Percentiles rank a stretch among this genome's conserved stretches.
Evolutionary conservation across 2,888 invertebrate species (phyloP).

Genomic region (Nemoura dubitans): DNA sequence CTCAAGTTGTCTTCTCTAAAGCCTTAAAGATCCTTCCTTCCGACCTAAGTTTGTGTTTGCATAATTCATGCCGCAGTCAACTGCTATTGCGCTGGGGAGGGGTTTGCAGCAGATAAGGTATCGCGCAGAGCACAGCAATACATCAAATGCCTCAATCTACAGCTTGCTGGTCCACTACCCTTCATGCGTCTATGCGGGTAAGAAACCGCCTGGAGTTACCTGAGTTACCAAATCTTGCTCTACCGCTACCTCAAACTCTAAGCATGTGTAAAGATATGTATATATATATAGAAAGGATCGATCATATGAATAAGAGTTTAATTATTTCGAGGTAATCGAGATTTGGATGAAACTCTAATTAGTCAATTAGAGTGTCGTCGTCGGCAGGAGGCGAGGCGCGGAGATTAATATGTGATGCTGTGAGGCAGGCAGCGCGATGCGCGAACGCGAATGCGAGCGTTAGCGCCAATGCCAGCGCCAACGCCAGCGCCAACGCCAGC

Average conservation of each 20-base stretch:
- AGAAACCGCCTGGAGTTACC: not conserved
- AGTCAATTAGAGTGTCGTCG: conserved; percentile 4
- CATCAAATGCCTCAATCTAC: conserved; percentile 16
- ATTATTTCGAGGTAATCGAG: conserved; percentile 12
- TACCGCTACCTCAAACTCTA: too few relatives aligned
- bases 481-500: too few relatives aligned
- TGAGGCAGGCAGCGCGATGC: not conserved
- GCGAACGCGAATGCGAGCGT: not conserved
- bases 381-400: not conserved
- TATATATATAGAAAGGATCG: not conserved
- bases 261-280: not conserved
- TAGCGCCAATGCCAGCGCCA: too few relatives aligned
- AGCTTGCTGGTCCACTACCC: not conserved
- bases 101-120: not conserved
- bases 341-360: not conserved
- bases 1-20: not conserved
- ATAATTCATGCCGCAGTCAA: not conserved
- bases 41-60: conserved; percentile 1
- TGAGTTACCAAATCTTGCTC: too few relatives aligned
- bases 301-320: not conserved
- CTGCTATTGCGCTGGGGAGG: not conserved
- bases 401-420: not conserved
- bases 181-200: not conserved
- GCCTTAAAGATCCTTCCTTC: not conserved
- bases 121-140: not conserved